Evolutionary conservation across 2,797 vertebrate genomes (phyloP).

Genomic region (Peromyscus melanophrys): DNA sequence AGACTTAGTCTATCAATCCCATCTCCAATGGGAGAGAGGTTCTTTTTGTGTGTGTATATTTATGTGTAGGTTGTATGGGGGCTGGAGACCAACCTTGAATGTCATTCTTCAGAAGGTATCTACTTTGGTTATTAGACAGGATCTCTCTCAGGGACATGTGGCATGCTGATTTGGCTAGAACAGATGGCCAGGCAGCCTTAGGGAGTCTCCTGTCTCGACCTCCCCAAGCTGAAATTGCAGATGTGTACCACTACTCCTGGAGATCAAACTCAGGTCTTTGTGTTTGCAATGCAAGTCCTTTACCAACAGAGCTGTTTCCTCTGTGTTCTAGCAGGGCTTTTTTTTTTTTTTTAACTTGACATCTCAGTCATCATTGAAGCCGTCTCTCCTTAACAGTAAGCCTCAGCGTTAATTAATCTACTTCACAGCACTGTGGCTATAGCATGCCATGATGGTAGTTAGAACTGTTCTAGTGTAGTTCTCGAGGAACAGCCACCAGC

Average conservation of each 20-base stretch:
- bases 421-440: rapidly evolving
- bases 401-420: background rate
- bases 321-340: background rate
- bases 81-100: background rate
- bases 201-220: background rate
- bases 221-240: background rate
- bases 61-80: background rate
- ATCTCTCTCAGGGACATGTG: background rate
- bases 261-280: background rate
- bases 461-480: background rate
- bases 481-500: rapidly evolving
- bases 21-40: background rate
- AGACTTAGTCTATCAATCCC: background rate
- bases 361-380: background rate
- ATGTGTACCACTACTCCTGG: background rate
- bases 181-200: background rate
- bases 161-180: background rate
- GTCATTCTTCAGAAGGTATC: background rate
- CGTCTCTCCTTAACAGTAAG: background rate
- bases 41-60: background rate
- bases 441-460: background rate
- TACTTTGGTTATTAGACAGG: background rate
- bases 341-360: background rate
- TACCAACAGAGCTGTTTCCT: background rate
- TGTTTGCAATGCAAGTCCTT: background rate